phyloP scores from a whole-genome alignment of 2,888 invertebrate species.

The Temnothorax unifasciatus region DNA sequence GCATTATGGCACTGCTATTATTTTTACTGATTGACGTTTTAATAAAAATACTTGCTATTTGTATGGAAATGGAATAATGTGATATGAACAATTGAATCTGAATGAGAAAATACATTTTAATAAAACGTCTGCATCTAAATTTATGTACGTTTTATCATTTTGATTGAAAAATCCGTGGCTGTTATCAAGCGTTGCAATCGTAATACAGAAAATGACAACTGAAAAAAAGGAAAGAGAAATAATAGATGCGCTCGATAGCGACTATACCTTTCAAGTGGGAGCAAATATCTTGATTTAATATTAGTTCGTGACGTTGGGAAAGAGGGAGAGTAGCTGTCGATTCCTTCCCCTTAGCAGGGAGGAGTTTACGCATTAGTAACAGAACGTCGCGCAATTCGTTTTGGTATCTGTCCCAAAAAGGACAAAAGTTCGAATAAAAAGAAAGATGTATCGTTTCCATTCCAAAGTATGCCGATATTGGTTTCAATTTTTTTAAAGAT shows the following conservation, averaged over 20 bases:
- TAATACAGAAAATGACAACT: constrained; percentile 15
- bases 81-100: constrained; percentile 21
- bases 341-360: constrained; percentile 49
- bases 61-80: constrained; percentile 40
- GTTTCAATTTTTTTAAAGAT: constrained; percentile 24
- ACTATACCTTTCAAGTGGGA: constrained; percentile 20
- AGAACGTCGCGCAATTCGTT: constrained; percentile 69
- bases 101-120: constrained; percentile 36
- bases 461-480: constrained; percentile 24
- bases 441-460: constrained; percentile 54
- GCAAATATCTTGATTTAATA: constrained; percentile 51
- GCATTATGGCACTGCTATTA: neutral
- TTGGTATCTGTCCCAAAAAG: constrained; percentile 51
- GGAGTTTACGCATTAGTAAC: constrained; percentile 56
- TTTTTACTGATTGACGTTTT: neutral
- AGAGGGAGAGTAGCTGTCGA: constrained; percentile 25
- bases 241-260: constrained; percentile 11
- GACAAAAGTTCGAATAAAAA: constrained; percentile 45
- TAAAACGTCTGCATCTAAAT: constrained; percentile 18
- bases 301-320: constrained; percentile 27
- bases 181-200: constrained; percentile 26
- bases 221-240: constrained; percentile 8
- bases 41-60: constrained; percentile 38
- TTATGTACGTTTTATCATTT: constrained; percentile 46
- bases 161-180: constrained; percentile 40